Conservation (phyloP, 2,797 vertebrate species). For the Moxostoma hubbsi region DNA sequence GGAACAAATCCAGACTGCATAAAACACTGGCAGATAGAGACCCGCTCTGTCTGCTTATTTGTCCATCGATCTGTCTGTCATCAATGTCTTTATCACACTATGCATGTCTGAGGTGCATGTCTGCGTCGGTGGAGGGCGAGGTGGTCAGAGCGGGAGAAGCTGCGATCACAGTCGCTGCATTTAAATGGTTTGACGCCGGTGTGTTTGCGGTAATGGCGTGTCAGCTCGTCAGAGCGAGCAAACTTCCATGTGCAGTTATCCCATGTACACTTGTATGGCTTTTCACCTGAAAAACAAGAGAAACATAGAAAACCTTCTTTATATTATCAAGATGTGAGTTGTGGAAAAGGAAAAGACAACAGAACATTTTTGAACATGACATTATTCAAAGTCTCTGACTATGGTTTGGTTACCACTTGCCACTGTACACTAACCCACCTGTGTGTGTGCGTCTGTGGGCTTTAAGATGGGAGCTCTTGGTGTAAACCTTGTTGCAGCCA, state of each 20-base stretch:
- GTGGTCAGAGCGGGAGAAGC: slow-evolving; percentile 89
- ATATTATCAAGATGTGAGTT: background rate
- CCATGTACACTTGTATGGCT: slow-evolving; percentile 90
- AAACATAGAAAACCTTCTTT: background rate
- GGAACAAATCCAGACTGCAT: too few relatives aligned
- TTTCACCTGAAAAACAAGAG: slow-evolving; percentile 77
- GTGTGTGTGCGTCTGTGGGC: slow-evolving; percentile 88
- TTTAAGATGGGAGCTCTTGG: slow-evolving; percentile 89
- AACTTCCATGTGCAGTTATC: slow-evolving; percentile 92
- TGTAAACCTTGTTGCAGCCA: slow-evolving; percentile 90
- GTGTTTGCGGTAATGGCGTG: slow-evolving; percentile 89
- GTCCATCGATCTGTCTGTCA: slow-evolving; percentile 7
- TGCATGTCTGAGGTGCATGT: slow-evolving; percentile 85
- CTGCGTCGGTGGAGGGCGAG: slow-evolving; percentile 87
- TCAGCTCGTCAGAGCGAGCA: slow-evolving; percentile 89
- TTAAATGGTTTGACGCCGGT: slow-evolving; percentile 91
- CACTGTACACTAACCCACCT: slow-evolving; percentile 65
- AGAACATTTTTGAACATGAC: background rate
- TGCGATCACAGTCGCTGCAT: slow-evolving; percentile 89
- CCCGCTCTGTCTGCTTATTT: slow-evolving; percentile 73
- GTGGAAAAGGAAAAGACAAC: background rate
- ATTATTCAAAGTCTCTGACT: background rate
- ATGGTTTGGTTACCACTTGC: background rate
- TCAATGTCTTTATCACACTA: background rate
- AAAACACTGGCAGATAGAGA: slow-evolving; percentile 76